Evolutionary conservation across 2,797 vertebrate genomes (phyloP).

Genomic region (Clamator glandarius): DNA sequence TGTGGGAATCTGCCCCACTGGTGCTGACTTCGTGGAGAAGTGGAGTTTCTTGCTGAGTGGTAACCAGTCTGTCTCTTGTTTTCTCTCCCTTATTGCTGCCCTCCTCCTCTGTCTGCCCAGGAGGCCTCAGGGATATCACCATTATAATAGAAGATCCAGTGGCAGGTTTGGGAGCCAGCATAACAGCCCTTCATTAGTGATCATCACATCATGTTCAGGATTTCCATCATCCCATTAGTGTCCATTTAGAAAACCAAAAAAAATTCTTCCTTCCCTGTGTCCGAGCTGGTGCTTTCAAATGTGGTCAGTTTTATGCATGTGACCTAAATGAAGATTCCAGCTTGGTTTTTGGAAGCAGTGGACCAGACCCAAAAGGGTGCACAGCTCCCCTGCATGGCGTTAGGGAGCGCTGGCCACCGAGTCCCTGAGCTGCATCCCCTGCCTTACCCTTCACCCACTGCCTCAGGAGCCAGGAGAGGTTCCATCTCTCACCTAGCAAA

Average conservation of each 20-base stretch:
- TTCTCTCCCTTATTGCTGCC: constrained; percentile 53
- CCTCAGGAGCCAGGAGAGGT: background rate
- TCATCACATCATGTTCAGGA: constrained; percentile 53
- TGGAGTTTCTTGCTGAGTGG: constrained; percentile 1
- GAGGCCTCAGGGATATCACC: constrained; percentile 94
- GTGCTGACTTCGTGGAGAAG: background rate
- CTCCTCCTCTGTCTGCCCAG: constrained; percentile 76
- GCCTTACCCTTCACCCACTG: background rate
- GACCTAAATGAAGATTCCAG: background rate
- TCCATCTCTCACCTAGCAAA: background rate
- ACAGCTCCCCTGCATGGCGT: constrained; percentile 13
- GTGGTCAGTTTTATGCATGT: constrained; percentile 45
- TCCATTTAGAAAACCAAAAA: constrained; percentile 40
- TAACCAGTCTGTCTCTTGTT: constrained; percentile 59
- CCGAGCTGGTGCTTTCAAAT: background rate
- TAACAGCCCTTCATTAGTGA: constrained; percentile 64
- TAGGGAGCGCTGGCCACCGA: background rate
- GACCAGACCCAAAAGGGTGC: background rate
- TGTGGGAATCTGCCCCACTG: background rate
- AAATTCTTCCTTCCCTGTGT: background rate
- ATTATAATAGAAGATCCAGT: constrained; percentile 98
- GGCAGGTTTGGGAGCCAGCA: constrained; percentile 90
- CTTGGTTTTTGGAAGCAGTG: constrained; percentile 10
- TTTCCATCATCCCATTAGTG: constrained; percentile 65
- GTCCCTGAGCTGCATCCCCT: background rate